These are phyloP conservation scores for Nomada ferruginata DNA, from an alignment of 2,888 invertebrate species.

Conservation along the genomic window DNA sequence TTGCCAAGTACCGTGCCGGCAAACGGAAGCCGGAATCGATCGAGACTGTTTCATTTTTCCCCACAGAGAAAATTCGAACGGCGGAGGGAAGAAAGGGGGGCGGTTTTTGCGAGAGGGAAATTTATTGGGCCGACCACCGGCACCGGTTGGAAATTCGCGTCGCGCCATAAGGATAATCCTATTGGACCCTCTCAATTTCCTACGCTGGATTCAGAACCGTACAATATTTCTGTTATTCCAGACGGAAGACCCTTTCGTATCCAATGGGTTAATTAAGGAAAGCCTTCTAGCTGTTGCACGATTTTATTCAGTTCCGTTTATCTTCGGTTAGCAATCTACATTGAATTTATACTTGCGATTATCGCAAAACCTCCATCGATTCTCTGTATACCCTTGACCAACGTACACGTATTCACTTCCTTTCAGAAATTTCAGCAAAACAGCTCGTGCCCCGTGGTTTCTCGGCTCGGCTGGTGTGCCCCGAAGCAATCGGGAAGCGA, in stretches of 20 bases:
- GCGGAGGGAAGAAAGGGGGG: not conserved
- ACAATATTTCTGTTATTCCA: conserved; percentile 9
- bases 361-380: not conserved
- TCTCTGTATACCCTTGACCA: not conserved
- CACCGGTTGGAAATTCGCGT: conserved; percentile 14
- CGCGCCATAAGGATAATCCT: not conserved
- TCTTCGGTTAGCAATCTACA: too few species aligned
- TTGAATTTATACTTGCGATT: not conserved
- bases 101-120: conserved; percentile 14
- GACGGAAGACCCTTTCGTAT: not conserved
- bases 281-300: not conserved
- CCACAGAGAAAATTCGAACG: not conserved
- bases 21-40: conserved; percentile 19
- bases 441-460: not conserved
- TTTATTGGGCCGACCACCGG: conserved; percentile 10
- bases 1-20: not conserved
- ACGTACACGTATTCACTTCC: not conserved
- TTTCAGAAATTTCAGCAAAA: not conserved
- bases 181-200: not conserved
- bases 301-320: not conserved
- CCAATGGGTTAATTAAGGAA: conserved; percentile 2
- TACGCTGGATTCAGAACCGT: not conserved
- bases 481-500: not conserved
- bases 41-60: conserved; percentile 19
- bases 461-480: not conserved